These are phyloP conservation scores for Vidua chalybeata DNA, from an alignment of 2,113 vertebrate genomes.

Conservation along the genomic window DNA sequence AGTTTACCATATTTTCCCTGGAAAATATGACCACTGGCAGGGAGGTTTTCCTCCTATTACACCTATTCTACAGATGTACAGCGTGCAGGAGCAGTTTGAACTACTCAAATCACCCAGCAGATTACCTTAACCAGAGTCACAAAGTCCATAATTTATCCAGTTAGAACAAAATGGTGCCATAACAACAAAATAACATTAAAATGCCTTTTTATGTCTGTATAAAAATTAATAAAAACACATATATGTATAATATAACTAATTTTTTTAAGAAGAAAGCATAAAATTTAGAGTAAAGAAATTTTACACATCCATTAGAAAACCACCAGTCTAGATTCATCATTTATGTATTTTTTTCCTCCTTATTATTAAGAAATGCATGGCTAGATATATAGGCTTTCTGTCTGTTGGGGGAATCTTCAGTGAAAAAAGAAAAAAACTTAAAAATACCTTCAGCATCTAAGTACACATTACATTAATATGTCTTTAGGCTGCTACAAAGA, in stretches of 20 bases:
- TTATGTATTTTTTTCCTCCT: not conserved
- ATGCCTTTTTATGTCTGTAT: not conserved
- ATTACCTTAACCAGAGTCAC: not conserved
- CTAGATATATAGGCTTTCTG: fast-evolving
- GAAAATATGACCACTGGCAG: not conserved
- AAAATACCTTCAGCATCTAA: not conserved
- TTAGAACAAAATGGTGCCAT: not conserved
- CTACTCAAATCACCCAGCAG: not conserved
- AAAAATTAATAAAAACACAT: not conserved
- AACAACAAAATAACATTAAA: not conserved
- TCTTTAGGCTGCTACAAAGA: not conserved
- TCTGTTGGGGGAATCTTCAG: not conserved
- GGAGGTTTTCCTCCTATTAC: not conserved
- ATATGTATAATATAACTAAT: not conserved
- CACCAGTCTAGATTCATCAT: fast-evolving
- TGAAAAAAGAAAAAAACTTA: not conserved
- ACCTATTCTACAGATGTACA: not conserved
- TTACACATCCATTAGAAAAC: not conserved
- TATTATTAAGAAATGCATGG: not conserved
- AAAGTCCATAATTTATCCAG: not conserved
- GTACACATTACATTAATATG: not conserved
- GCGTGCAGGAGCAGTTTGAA: not conserved
- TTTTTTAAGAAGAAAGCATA: fast-evolving
- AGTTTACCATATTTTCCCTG: not conserved
- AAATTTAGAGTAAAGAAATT: not conserved